Base-by-base conservation (phyloP, 2,888 invertebrate genomes). In the Drosophila mettleri region DNA sequence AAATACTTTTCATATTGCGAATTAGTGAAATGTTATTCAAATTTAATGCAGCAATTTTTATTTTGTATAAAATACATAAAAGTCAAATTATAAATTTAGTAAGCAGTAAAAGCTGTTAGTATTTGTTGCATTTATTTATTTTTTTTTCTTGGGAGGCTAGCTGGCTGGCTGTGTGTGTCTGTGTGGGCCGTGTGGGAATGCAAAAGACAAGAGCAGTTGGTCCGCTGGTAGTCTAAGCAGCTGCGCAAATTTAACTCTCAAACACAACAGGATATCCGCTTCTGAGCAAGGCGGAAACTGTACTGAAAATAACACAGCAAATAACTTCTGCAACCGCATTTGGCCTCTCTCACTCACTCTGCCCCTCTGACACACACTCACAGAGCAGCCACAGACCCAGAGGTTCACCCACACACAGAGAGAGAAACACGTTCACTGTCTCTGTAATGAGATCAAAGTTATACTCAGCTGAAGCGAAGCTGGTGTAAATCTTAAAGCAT, bases 241-340 rank as follows among this genome's bases (percentile, higher is more conserved):
- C 79, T 78, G 77, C 71, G 75, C 76, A 78, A 79, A 78, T 86
- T 83, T 62, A 78, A 84, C 86, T 88, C 83, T 88, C 88, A 77
- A 88, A 74, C 86, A 75, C 86, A 79, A 74, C 77, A 72, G 88
- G 85, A 85, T 80, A 77, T 85, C 85, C 85, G 88, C 60, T 73
- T 55, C 74, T 70, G 74, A 78, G 78, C 79, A 78, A 69, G 68
- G 72, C 87, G 88, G 86, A 89, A 83, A 68, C 86, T 83, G 86
- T 83, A 80, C 74, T 89, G 89, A 87, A 89, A 87, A 87, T 89
- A 89, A 87, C 89, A 87, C 86, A 86, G 88, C 86, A 87, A 89
- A 87, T 89, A 87, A 89, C 87, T 86, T 89, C 80, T 72, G 81
- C 85, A 84, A 84, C 87, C 87, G 75, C 87, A 89, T 81, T 86